Percentiles rank a stretch among this genome's conserved stretches.
phyloP scores from a whole-genome alignment of 2,888 invertebrate genomes.

The Lysandra coridon region DNA sequence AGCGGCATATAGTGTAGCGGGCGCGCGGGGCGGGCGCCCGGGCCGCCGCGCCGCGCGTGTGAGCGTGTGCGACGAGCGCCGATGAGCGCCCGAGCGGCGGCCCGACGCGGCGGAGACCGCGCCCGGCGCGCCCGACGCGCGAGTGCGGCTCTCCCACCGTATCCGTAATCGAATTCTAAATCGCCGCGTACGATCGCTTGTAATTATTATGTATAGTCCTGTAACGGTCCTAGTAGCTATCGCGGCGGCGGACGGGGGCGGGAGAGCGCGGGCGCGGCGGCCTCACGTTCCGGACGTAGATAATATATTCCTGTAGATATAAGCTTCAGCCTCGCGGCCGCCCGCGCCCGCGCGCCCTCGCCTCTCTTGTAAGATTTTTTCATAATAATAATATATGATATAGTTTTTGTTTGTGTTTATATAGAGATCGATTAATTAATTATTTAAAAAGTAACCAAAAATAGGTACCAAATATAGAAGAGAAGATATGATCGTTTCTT shows the following conservation, averaged over 20 bases:
- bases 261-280: conserved; percentile 38
- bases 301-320: conserved; percentile 41
- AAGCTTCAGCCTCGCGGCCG: conserved; percentile 46
- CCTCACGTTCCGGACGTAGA: conserved; percentile 39
- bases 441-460: conserved; percentile 77
- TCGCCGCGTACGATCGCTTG: conserved; percentile 68
- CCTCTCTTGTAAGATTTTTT: conserved; percentile 71
- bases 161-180: conserved; percentile 65
- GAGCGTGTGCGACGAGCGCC: conserved; percentile 39
- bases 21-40: conserved; percentile 40
- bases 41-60: conserved; percentile 40
- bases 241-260: conserved; percentile 49
- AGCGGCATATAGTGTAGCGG: conserved; percentile 57
- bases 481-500: conserved; percentile 74
- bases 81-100: conserved; percentile 42
- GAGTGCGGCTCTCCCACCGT: conserved; percentile 51
- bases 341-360: conserved; percentile 53
- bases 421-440: conserved; percentile 74
- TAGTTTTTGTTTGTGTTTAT: conserved; percentile 78
- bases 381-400: conserved; percentile 70
- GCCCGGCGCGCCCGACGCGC: conserved; percentile 46
- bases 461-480: conserved; percentile 80
- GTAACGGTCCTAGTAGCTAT: conserved; percentile 72
- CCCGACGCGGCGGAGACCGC: conserved; percentile 38
- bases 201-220: conserved; percentile 68